phyloP scores from a whole-genome alignment of 2,888 invertebrate genomes.

The Cataglyphis altisquamis region DNA sequence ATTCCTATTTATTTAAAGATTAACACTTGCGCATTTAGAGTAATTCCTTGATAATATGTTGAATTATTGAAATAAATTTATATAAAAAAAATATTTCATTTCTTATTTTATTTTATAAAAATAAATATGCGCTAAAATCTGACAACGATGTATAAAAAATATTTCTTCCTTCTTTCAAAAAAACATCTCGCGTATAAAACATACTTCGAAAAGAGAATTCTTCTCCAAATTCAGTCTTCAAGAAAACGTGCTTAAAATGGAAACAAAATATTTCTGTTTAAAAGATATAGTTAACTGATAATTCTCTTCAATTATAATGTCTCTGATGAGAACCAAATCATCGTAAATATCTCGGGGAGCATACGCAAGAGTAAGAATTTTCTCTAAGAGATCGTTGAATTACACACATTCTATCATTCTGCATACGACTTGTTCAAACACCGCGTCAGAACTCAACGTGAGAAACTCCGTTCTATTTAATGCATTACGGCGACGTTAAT shows the following conservation, averaged over 20 bases:
- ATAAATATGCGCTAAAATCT: neutral
- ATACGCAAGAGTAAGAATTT: neutral
- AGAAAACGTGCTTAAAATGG: neutral
- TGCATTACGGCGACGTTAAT: conserved; percentile 54
- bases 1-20: too few relatives aligned
- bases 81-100: neutral
- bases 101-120: neutral
- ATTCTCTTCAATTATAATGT: conserved; percentile 22
- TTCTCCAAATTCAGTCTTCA: neutral
- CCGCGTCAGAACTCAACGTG: conserved; percentile 9
- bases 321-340: neutral
- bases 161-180: neutral
- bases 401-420: conserved; percentile 9
- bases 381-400: neutral
- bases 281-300: neutral
- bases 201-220: neutral
- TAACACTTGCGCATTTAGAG: neutral
- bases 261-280: neutral
- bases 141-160: neutral
- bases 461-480: conserved; percentile 45
- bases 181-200: neutral
- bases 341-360: conserved; percentile 6
- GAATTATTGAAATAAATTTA: neutral
- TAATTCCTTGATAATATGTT: neutral
- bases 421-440: conserved; percentile 33